phyloP scores from a whole-genome alignment of 2,888 invertebrate genomes.

The Ochropacha duplaris region DNA sequence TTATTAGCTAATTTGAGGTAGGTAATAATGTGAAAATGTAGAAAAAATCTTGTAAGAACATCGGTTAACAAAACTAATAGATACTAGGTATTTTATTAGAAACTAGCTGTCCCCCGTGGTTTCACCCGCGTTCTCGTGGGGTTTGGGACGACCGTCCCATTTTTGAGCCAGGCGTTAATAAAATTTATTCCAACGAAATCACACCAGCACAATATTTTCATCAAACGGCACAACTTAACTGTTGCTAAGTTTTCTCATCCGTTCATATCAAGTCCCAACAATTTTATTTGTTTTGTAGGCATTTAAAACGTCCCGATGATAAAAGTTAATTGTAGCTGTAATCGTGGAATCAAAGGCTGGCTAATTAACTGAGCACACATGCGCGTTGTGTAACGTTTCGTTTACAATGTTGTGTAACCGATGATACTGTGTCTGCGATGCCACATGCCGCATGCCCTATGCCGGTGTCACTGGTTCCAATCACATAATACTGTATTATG shows the following conservation, averaged over 20 bases:
- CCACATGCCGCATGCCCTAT: neutral
- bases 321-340: slow-evolving; percentile 50
- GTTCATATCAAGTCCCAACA: neutral
- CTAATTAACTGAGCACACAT: slow-evolving; percentile 43
- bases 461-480: neutral
- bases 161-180: too few species aligned
- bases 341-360: slow-evolving; percentile 46
- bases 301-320: slow-evolving; percentile 25
- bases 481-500: neutral
- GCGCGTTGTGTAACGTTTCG: slow-evolving; percentile 3
- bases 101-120: too few species aligned
- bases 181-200: too few species aligned
- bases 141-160: too few species aligned
- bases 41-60: neutral
- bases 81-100: too few species aligned
- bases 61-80: too few species aligned
- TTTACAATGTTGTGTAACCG: slow-evolving; percentile 11
- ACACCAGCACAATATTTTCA: neutral
- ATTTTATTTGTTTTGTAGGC: slow-evolving; percentile 1
- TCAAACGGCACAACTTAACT: neutral
- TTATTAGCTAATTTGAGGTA: neutral
- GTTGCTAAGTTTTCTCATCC: neutral
- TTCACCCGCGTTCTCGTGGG: too few species aligned
- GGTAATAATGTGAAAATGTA: neutral
- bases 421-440: slow-evolving; percentile 8